phyloP scores from a whole-genome alignment of 2,888 invertebrate genomes.

The Mylabris sibirica region DNA sequence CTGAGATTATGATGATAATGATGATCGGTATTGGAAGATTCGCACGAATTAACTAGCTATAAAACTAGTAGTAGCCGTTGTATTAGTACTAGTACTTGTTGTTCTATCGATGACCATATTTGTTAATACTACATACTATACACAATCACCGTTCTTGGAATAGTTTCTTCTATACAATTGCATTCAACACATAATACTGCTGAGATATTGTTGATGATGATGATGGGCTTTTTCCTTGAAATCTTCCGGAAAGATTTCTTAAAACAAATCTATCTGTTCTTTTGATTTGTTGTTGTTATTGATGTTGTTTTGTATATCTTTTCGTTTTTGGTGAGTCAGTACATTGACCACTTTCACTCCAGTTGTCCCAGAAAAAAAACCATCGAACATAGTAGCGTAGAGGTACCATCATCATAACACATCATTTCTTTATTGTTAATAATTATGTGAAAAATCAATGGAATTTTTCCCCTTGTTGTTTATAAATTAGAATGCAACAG shows the following conservation, averaged over 20 bases:
- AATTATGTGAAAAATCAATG: neutral
- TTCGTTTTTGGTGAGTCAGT: constrained; percentile 18
- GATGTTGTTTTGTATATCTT: neutral
- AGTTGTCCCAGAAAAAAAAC: constrained; percentile 15
- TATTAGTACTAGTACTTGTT: neutral
- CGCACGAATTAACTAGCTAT: neutral
- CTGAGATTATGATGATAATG: neutral
- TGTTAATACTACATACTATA: constrained; percentile 13
- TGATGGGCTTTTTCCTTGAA: neutral
- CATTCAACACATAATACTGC: constrained; percentile 1
- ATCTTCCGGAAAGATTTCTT: neutral
- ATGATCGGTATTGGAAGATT: constrained; percentile 9
- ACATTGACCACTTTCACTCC: constrained; percentile 37
- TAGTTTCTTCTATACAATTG: constrained; percentile 7
- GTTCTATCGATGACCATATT: constrained; percentile 18
- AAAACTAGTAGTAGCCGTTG: neutral
- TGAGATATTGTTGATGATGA: too few relatives aligned
- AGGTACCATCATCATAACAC: neutral
- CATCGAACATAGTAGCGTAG: too few relatives aligned
- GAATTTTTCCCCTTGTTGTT: neutral
- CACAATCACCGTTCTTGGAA: constrained; percentile 14
- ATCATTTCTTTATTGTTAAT: neutral
- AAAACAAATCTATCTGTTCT: neutral
- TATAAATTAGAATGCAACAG: constrained; percentile 10
- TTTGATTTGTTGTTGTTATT: too few relatives aligned